phyloP scores from a whole-genome alignment of 2,113 vertebrate species.

The Passerina amoena region DNA sequence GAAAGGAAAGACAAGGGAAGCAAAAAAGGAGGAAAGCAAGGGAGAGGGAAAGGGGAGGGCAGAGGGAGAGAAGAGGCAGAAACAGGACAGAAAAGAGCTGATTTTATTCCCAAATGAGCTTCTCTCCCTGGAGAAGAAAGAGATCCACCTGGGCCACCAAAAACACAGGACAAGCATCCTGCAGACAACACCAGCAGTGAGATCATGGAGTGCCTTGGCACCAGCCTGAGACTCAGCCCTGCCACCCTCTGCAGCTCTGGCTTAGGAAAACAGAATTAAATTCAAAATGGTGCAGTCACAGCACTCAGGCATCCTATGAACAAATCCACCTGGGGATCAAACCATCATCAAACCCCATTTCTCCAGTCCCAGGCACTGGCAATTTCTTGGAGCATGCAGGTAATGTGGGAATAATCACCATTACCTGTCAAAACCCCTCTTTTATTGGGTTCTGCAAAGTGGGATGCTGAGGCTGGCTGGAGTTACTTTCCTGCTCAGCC shows the following conservation, averaged over 20 bases:
- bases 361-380: not conserved
- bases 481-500: not conserved
- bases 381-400: not conserved
- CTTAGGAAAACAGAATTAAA: not conserved
- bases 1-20: not conserved
- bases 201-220: not conserved
- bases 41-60: not conserved
- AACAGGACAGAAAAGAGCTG: not conserved
- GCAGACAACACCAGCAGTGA: not conserved
- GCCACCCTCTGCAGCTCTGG: not conserved
- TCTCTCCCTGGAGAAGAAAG: not conserved
- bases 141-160: not conserved
- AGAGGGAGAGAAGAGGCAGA: not conserved
- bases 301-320: not conserved
- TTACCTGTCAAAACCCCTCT: not conserved
- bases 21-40: rapidly evolving
- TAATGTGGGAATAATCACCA: not conserved
- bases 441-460: not conserved
- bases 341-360: not conserved
- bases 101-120: not conserved
- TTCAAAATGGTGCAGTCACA: not conserved
- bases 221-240: not conserved
- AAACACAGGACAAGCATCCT: not conserved
- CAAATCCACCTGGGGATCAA: not conserved
- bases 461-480: not conserved